Evolutionary conservation across 2,797 vertebrate species (phyloP).

Genomic region (Anniella stebbinsi): DNA sequence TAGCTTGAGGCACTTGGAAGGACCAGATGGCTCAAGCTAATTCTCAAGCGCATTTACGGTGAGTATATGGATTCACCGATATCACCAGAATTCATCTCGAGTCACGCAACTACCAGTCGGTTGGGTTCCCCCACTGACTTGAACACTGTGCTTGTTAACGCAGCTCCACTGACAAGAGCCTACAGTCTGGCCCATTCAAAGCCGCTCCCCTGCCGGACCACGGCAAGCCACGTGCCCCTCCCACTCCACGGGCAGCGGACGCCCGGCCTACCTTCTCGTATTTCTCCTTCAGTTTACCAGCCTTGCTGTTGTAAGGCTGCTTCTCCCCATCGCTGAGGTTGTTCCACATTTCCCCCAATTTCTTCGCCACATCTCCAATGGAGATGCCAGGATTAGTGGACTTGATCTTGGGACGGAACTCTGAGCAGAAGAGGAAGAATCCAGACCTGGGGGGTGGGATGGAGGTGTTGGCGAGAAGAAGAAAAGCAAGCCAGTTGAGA

Average conservation of each 20-base stretch:
- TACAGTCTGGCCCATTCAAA: neutral
- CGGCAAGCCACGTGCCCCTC: neutral
- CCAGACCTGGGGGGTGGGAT: slow-evolving; percentile 86
- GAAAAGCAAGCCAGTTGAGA: neutral
- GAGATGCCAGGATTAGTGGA: slow-evolving; percentile 87
- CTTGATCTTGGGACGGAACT: slow-evolving; percentile 90
- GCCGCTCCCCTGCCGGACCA: neutral
- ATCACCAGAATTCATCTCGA: neutral
- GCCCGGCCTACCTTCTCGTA: slow-evolving; percentile 84
- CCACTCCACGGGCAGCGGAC: neutral
- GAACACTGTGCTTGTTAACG: neutral
- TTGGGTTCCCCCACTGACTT: neutral
- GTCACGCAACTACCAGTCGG: neutral
- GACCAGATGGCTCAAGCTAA: neutral
- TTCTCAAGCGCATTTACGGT: neutral
- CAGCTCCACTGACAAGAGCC: neutral
- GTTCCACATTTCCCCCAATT: slow-evolving; percentile 90
- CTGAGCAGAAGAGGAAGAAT: slow-evolving; percentile 90
- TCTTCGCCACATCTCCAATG: slow-evolving; percentile 89
- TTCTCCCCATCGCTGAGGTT: slow-evolving; percentile 85
- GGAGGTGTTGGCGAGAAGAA: neutral
- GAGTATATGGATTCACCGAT: neutral
- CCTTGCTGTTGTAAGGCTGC: slow-evolving; percentile 88
- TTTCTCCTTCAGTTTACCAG: slow-evolving; percentile 90
- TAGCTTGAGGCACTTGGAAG: neutral